These are phyloP conservation scores for Drosophila nigrodunni DNA, from an alignment of 1,140 invertebrate genomes.

Conservation along the genomic window DNA sequence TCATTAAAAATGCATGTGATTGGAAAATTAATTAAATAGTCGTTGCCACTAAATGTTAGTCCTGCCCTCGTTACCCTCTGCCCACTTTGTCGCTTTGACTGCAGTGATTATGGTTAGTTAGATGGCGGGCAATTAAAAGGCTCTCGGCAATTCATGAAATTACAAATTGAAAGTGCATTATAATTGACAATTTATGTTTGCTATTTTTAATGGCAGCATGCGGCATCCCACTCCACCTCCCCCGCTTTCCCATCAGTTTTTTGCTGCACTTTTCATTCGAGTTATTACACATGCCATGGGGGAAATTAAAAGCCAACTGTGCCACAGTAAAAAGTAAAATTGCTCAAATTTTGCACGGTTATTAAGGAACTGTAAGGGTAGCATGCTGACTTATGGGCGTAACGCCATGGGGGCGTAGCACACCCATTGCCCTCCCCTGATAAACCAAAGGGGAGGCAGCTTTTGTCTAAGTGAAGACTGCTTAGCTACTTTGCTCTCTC, in stretches of 20 bases:
- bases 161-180: conserved; percentile 34
- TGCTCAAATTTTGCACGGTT: conserved; percentile 45
- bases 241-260: not conserved
- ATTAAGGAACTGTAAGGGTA: conserved; percentile 32
- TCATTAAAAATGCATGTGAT: conserved; percentile 62
- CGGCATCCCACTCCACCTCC: not conserved
- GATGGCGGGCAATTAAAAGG: conserved; percentile 28
- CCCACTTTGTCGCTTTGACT: conserved; percentile 19
- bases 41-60: conserved; percentile 51
- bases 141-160: conserved; percentile 18
- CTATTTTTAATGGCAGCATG: conserved; percentile 23
- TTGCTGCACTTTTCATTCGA: conserved; percentile 50
- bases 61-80: not conserved
- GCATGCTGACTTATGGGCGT: conserved; percentile 21
- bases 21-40: conserved; percentile 67
- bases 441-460: conserved; percentile 6
- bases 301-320: conserved; percentile 63
- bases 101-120: conserved; percentile 71
- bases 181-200: conserved; percentile 50
- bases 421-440: not conserved
- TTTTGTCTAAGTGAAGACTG: conserved; percentile 60
- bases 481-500: conserved; percentile 1
- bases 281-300: conserved; percentile 56
- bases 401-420: conserved; percentile 11
- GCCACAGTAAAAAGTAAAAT: conserved; percentile 34